A percentile compares a stretch with the other conserved stretches of the same genome.
These are phyloP conservation scores for Ceratina calcarata DNA, from an alignment of 1,140 invertebrate genomes.

Conservation along the genomic window DNA sequence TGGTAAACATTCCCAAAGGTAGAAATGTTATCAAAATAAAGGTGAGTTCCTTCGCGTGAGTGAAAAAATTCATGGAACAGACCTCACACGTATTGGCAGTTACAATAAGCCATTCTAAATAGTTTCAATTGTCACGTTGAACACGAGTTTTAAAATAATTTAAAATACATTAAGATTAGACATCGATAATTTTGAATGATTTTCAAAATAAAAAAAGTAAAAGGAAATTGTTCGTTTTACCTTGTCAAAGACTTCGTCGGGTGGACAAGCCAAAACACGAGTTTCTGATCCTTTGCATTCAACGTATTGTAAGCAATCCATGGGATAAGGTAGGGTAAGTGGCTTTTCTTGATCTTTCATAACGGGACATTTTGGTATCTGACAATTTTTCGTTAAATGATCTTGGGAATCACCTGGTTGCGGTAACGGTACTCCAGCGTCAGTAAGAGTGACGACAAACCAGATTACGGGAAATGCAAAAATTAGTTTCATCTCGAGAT, in stretches of 20 bases:
- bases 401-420: constrained; percentile 11
- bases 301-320: constrained; percentile 55
- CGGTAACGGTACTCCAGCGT: constrained; percentile 28
- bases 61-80: too few relatives aligned
- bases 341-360: neutral
- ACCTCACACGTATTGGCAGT: too few relatives aligned
- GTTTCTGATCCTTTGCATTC: constrained; percentile 25
- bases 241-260: constrained; percentile 48
- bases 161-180: too few relatives aligned
- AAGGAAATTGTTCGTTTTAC: constrained; percentile 14
- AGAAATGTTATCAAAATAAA: constrained; percentile 10
- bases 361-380: constrained; percentile 38
- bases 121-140: too few relatives aligned
- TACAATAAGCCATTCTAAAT: too few relatives aligned
- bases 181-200: too few relatives aligned
- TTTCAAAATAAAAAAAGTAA: too few relatives aligned
- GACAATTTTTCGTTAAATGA: constrained; percentile 27
- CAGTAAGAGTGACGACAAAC: constrained; percentile 1
- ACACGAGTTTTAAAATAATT: too few relatives aligned
- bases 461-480: neutral
- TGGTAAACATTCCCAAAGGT: neutral
- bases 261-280: constrained; percentile 25
- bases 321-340: constrained; percentile 31
- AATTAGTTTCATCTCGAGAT: constrained; percentile 29
- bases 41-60: neutral